Evolutionary conservation across 2,797 vertebrate species (phyloP).

Genomic region (Catostomus latipinnis): DNA sequence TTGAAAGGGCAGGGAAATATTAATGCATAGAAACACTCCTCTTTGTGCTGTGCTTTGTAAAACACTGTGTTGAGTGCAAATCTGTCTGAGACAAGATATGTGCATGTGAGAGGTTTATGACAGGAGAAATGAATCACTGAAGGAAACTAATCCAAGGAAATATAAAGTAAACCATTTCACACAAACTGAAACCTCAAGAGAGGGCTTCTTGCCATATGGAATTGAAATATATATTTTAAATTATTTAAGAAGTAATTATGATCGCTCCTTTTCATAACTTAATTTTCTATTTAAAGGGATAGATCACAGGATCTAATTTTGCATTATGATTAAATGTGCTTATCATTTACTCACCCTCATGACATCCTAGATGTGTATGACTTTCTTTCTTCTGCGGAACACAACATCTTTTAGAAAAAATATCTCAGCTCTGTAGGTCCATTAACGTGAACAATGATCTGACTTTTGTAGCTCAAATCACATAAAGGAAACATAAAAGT

Average conservation of each 20-base stretch:
- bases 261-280: no score
- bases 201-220: conserved; percentile 48
- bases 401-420: no score
- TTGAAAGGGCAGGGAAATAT: conserved; percentile 44
- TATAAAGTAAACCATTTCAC: conserved; percentile 54
- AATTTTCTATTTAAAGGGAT: no score
- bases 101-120: conserved; percentile 48
- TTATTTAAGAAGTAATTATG: neutral
- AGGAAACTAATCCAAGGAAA: conserved; percentile 55
- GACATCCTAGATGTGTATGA: no score
- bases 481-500: no score
- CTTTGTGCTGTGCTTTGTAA: conserved; percentile 33
- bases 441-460: no score
- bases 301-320: no score
- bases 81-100: conserved; percentile 53
- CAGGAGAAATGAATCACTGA: conserved; percentile 57
- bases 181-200: conserved; percentile 51
- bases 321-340: no score
- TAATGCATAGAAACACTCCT: conserved; percentile 38
- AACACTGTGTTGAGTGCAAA: conserved; percentile 54
- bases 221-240: conserved; percentile 43
- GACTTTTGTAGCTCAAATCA: no score
- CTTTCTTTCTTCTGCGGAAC: no score
- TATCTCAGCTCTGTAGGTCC: no score
- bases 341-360: no score